Conservation (phyloP, 2,113 vertebrate genomes). For the Prionailurus viverrinus region DNA sequence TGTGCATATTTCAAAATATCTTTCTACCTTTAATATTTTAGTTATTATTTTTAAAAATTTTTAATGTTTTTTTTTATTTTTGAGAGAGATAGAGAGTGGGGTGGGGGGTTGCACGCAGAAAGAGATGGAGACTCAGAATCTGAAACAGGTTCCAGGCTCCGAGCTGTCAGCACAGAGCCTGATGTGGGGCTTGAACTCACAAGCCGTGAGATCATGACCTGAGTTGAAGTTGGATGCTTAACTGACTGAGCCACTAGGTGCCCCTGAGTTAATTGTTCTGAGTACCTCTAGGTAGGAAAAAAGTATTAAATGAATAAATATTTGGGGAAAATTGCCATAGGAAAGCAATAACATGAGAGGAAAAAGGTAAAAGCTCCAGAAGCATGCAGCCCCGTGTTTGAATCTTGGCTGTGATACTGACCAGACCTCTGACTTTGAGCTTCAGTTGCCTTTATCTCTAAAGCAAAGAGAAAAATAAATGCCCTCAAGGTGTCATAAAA, state of each 20-base stretch:
- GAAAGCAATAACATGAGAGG: not conserved
- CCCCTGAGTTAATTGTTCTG: not conserved
- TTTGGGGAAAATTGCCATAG: not conserved
- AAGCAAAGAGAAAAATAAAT: not conserved
- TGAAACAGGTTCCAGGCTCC: too few species aligned
- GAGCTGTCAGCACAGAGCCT: too few species aligned
- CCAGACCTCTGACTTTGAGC: not conserved
- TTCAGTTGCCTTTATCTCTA: not conserved
- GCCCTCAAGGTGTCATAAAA: not conserved
- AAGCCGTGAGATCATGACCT: too few species aligned
- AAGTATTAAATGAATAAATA: not conserved
- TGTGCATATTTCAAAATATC: not conserved
- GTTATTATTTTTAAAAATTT: too few species aligned
- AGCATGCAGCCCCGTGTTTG: not conserved
- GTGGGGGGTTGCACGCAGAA: too few species aligned
- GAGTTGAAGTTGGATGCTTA: too few species aligned
- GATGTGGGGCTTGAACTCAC: too few species aligned
- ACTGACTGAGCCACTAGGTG: too few species aligned
- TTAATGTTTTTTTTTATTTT: too few species aligned
- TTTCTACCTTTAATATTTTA: conserved; percentile 8
- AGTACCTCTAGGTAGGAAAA: not conserved
- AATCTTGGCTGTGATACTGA: not conserved
- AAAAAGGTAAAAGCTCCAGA: not conserved
- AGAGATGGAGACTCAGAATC: too few species aligned
- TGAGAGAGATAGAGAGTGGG: too few species aligned